Base-by-base conservation (phyloP, 37 sponge, comb jelly and placozoan species). In the Beroe forskalii region DNA sequence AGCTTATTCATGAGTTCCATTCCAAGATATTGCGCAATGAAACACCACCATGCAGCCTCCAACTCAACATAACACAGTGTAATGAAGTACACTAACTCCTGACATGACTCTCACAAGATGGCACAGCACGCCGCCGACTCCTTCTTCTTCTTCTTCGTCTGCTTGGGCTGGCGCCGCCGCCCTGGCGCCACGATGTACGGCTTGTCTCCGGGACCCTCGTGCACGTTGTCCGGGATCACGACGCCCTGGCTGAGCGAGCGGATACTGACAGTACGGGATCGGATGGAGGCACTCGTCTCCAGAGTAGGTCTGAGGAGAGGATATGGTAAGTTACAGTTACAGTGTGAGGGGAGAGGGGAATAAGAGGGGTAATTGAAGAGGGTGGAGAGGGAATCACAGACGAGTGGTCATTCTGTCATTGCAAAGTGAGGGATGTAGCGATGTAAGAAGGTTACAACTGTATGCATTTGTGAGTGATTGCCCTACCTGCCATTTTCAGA, bases 111-210 rank as follows among this genome's bases (percentile, higher is more conserved):
- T 69, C 72, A 69, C 17, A 69, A 37, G 14, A 69, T 69, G 19
- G 39, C 32, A 33, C 72, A 69, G 19, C 72, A 69, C 17, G 38
- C 38, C 32, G 72, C 27, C 33, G 27, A 12, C 38, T 69, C 32
- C 19, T 69, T 33, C 38, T 69, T 69, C 38, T 69, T 69, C 72
- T 69, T 69, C n/a, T n/a, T n/a, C 12, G 28, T 19, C 12, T 27
- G 27, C 32, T 69, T 69, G 32, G 72, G 35, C 27, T 27, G 33
- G 17, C 72, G 27, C 72, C 38, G 27, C 32, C 72, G 35, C 38
- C 72, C 72, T 4, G 72, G 72, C 17, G 72, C 72, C 38, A 69
- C 72, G 6, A 69, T 32, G 17, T 69, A 69, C 38, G 72, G 72
- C 38, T 35, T 69, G 72, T 69, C 72, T 36, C 72, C 72, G 4